phyloP scores from a whole-genome alignment of 2,113 vertebrate species.

The Xyliphius kryptos region DNA sequence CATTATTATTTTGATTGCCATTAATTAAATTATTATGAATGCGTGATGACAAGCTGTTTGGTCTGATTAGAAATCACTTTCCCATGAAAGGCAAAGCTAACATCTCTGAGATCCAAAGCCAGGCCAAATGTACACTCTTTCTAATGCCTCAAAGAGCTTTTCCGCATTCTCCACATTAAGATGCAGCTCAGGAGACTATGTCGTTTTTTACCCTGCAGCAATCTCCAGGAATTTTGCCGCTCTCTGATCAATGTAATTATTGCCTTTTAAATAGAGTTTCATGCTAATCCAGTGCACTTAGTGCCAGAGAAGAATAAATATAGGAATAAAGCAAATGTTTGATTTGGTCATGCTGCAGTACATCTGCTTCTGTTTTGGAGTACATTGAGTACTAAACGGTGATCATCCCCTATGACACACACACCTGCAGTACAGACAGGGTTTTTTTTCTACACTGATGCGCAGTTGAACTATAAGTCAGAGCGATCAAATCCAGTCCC shows the following conservation, averaged over 20 bases:
- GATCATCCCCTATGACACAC: constrained; percentile 42
- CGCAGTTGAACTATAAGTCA: no score
- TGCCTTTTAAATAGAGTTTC: constrained; percentile 16
- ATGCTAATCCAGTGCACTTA: not conserved
- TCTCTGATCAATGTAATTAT: constrained; percentile 24
- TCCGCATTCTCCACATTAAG: constrained; percentile 33
- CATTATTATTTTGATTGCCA: constrained; percentile 61
- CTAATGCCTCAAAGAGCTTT: constrained; percentile 38
- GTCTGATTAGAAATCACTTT: constrained; percentile 65
- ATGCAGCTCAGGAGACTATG: constrained; percentile 28
- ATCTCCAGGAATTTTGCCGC: constrained; percentile 1
- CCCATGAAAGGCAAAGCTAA: constrained; percentile 59
- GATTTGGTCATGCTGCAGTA: constrained; percentile 21
- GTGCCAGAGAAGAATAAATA: not conserved
- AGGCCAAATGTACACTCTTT: constrained; percentile 33
- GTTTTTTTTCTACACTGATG: no score
- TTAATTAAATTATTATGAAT: constrained; percentile 69
- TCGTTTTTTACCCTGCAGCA: constrained; percentile 19
- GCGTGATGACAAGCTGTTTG: constrained; percentile 63
- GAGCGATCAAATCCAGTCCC: no score
- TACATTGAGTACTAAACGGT: constrained; percentile 47
- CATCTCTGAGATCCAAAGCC: constrained; percentile 43
- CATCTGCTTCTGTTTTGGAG: not conserved
- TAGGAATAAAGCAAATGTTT: constrained; percentile 7
- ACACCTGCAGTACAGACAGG: constrained; percentile 33